Base-by-base conservation (phyloP, 2,888 invertebrate species). In the Orchestes rusci region DNA sequence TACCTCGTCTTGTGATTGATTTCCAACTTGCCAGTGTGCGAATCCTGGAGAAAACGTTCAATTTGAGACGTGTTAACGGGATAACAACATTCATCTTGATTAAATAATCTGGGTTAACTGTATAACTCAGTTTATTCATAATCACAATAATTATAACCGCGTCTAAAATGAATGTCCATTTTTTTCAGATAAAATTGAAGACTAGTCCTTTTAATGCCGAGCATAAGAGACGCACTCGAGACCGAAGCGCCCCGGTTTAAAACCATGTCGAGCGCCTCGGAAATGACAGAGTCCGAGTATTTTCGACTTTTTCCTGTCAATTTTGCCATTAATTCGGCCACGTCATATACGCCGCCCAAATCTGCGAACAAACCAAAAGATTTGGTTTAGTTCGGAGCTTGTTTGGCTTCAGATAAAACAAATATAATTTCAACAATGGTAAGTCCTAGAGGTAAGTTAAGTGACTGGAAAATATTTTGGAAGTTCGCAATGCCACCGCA, bases 1-100 rank as follows among this genome's bases (percentile, higher is more conserved):
- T 64, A 86, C 81, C 76, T 89, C 88, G 65, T 89, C 89, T 73
- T 86, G 86, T 80, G 82, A 78, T 73, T 79, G 74, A 73, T 75
- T 74, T 67, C 82, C 79, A 74, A 86, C 82, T 71, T 87, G 88
- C 89, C 89, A 89, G 74, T 77, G 73, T 64, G 81, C 81, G 73
- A 86, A 84, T 75, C 87, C 88, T 87, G 32, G 29, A 3, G 16
- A 15, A 20, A 36, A 23, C 2, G 10, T n/a, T n/a, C n/a, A n/a
- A n/a, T 23, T 23, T 23, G 10, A n/a, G n/a, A n/a, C n/a, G n/a
- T n/a, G n/a, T n/a, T n/a, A n/a, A n/a, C n/a, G n/a, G n/a, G n/a
- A n/a, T n/a, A n/a, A n/a, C n/a, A n/a, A n/a, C n/a, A n/a, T n/a
- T n/a, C n/a, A n/a, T n/a, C n/a, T n/a, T n/a, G n/a, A n/a, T n/a